Percentiles rank a stretch among this genome's conserved stretches.
Evolutionary conservation across 2,797 vertebrate species (phyloP).

Genomic region (Salarias fasciatus): DNA sequence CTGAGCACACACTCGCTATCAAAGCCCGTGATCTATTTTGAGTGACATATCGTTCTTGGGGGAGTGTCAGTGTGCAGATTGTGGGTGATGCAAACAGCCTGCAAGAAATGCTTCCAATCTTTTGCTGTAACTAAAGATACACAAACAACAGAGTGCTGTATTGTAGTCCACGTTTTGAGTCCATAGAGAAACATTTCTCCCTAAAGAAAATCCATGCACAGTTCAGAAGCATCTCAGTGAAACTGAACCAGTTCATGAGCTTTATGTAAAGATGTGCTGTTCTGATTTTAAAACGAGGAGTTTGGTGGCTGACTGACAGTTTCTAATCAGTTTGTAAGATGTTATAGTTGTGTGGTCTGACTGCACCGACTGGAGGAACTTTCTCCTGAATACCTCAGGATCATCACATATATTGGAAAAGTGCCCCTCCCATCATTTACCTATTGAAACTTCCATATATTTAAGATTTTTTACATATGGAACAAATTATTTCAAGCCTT

Average conservation of each 20-base stretch:
- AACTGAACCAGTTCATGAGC: conserved; percentile 8
- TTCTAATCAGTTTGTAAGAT: too few species aligned
- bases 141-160: conserved; percentile 39
- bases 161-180: conserved; percentile 17
- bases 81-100: conserved; percentile 76
- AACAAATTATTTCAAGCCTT: too few species aligned
- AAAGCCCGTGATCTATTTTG: conserved; percentile 59
- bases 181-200: neutral
- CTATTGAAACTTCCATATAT: too few species aligned
- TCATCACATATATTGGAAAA: too few species aligned
- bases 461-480: too few species aligned
- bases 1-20: conserved; percentile 40
- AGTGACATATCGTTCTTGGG: conserved; percentile 62
- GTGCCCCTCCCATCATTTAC: too few species aligned
- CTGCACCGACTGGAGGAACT: too few species aligned
- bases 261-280: neutral
- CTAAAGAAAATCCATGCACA: neutral
- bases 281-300: too few species aligned
- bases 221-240: neutral
- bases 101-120: conserved; percentile 61
- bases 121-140: conserved; percentile 22
- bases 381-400: too few species aligned
- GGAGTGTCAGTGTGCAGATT: conserved; percentile 56
- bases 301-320: too few species aligned
- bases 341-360: too few species aligned